These are phyloP conservation scores for Arge pagana DNA, from an alignment of 2,888 invertebrate species.

Conservation along the genomic window DNA sequence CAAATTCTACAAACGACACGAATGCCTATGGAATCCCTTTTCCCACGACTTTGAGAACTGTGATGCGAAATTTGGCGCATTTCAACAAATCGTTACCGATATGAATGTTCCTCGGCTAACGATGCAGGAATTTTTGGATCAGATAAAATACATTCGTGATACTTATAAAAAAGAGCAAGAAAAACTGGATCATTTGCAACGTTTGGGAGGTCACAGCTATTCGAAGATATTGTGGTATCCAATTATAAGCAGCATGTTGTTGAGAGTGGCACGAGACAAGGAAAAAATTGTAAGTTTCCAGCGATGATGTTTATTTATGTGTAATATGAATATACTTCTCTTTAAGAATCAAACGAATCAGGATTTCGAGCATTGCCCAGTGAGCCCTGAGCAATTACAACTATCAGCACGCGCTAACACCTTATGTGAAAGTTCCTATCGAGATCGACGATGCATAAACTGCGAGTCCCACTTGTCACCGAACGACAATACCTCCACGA, in stretches of 20 bases:
- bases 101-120: conserved; percentile 10
- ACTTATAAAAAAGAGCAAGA: conserved; percentile 8
- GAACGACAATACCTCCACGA: no score
- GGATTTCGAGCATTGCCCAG: no score
- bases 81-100: conserved; percentile 5
- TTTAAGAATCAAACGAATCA: not conserved
- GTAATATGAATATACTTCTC: not conserved
- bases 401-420: no score
- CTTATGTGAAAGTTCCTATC: no score
- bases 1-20: conserved; percentile 8
- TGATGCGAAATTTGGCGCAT: conserved; percentile 4
- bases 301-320: not conserved
- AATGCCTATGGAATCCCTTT: conserved; percentile 17
- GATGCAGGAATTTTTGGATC: conserved; percentile 3
- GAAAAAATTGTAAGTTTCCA: conserved; percentile 8
- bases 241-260: conserved; percentile 11
- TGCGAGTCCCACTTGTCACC: no score
- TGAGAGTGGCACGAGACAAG: conserved; percentile 4
- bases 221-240: conserved; percentile 16
- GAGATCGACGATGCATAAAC: no score
- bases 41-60: conserved; percentile 1
- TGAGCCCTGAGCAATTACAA: no score
- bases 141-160: conserved; percentile 6
- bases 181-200: not conserved
- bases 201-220: conserved; percentile 1